Base-by-base conservation (phyloP, 2,888 invertebrate genomes). In the Parascotia fuliginaria region DNA sequence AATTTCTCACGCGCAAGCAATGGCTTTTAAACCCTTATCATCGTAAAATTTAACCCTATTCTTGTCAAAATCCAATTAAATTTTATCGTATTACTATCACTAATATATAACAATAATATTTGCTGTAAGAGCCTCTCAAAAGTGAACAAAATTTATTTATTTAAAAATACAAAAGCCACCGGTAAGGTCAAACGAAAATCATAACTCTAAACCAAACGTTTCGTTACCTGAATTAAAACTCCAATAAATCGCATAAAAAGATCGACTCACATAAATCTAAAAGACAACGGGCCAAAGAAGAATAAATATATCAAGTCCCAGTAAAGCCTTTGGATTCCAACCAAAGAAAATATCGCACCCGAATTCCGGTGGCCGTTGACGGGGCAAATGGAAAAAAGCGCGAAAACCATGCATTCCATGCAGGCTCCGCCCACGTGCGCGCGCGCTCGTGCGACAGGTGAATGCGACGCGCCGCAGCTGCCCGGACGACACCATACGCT, bases 331-430 rank as follows among this genome's bases (percentile, higher is more conserved):
- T 83, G 85, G 83, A 91, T 91, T 90, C 91, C 89, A 79, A 70
- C 73, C 76, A 65, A 75, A 83, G 88, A 80, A 92, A 90, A 92
- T 92, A 92, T 91, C 89, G 91, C 92, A 92, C 92, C 90, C 88
- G 84, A 90, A 90, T 92, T 90, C 90, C 89, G 81, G 55, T 71
- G 70, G 70, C 68, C 74, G 60, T 81, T 87, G 89, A 87, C 84
- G 80, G 82, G 77, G 68, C 77, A 81, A 84, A 81, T 79, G 81
- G 81, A 85, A 88, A 88, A 85, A 84, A 82, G 83, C 80, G 85
- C 77, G 84, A 79, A 84, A 86, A 83, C 71, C 65, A 69, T 77
- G 78, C 81, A 85, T 86, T 83, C 85, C 82, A 32, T 55, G 66
- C 58, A 62, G 62, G 83, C 85, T 75, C 81, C 84, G 87, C 89